These are phyloP conservation scores for Hypolimnas misippus DNA, from an alignment of 2,888 invertebrate genomes.

Conservation along the genomic window DNA sequence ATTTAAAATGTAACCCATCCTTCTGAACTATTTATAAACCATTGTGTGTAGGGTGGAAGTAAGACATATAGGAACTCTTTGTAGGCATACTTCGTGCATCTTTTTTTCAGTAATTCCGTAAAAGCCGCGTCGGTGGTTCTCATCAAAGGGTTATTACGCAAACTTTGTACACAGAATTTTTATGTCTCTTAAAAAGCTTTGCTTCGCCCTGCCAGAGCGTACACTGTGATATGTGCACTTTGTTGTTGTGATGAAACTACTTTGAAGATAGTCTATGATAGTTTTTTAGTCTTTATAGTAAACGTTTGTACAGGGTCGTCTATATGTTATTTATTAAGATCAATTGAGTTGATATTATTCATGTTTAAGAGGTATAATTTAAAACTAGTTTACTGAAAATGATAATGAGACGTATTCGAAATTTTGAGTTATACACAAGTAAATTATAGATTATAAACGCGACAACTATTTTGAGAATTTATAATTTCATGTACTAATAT, in stretches of 20 bases:
- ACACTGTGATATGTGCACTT: slow-evolving; percentile 12
- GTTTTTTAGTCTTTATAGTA: neutral
- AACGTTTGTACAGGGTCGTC: neutral
- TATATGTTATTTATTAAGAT: too few relatives aligned
- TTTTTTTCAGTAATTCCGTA: slow-evolving; percentile 43
- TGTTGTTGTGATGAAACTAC: slow-evolving; percentile 9
- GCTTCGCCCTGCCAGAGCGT: slow-evolving; percentile 24
- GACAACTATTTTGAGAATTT: too few relatives aligned
- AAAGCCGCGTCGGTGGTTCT: slow-evolving; percentile 37
- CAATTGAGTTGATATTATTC: too few relatives aligned
- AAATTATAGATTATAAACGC: too few relatives aligned
- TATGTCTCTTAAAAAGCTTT: slow-evolving; percentile 38
- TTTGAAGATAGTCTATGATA: neutral
- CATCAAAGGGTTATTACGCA: slow-evolving; percentile 40
- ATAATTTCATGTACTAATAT: too few relatives aligned
- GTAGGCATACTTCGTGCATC: slow-evolving; percentile 22
- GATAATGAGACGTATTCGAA: too few relatives aligned
- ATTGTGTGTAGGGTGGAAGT: slow-evolving; percentile 13
- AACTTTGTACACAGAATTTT: slow-evolving; percentile 37
- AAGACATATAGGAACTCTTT: slow-evolving; percentile 19
- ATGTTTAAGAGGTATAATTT: too few relatives aligned
- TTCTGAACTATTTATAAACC: neutral
- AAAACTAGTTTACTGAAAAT: too few relatives aligned
- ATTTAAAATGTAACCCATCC: neutral
- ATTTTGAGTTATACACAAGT: too few relatives aligned